phyloP scores from a whole-genome alignment of 2,888 invertebrate genomes.

The Trichacis sp. region DNA sequence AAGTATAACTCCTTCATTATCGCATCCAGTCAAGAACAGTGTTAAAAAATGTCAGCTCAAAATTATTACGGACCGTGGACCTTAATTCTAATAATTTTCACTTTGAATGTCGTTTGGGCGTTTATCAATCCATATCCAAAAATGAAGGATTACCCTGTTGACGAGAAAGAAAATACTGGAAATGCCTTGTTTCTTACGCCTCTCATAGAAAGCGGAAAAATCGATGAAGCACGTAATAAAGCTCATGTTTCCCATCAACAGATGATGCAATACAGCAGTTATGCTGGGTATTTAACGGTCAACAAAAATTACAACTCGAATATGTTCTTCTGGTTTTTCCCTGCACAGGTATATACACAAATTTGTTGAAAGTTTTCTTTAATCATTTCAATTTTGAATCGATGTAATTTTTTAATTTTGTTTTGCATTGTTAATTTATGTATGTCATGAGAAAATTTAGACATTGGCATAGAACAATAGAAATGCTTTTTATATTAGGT shows the following conservation, averaged over 20 bases:
- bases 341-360: constrained; percentile 71
- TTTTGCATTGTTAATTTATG: too few relatives aligned
- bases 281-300: constrained; percentile 88
- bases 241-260: constrained; percentile 74
- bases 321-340: constrained; percentile 94
- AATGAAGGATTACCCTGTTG: constrained; percentile 40
- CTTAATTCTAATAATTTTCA: too few relatives aligned
- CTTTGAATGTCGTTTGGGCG: constrained; percentile 2
- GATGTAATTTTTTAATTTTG: too few relatives aligned
- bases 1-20: too few relatives aligned
- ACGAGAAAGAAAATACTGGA: constrained; percentile 59
- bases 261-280: constrained; percentile 71
- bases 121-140: constrained; percentile 57
- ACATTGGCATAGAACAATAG: too few relatives aligned
- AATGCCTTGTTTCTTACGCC: constrained; percentile 83
- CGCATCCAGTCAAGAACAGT: too few relatives aligned
- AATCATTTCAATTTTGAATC: too few relatives aligned
- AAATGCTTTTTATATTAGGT: too few relatives aligned
- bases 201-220: constrained; percentile 78
- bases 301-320: constrained; percentile 83
- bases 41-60: too few relatives aligned
- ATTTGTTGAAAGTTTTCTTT: background rate
- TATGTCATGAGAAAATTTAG: too few relatives aligned
- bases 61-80: too few relatives aligned
- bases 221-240: constrained; percentile 74